Evolutionary conservation across 2,797 vertebrate species (phyloP), one percentile per base, ranked within the genome.

Genomic region (Catamblyrhynchus diadema): DNA sequence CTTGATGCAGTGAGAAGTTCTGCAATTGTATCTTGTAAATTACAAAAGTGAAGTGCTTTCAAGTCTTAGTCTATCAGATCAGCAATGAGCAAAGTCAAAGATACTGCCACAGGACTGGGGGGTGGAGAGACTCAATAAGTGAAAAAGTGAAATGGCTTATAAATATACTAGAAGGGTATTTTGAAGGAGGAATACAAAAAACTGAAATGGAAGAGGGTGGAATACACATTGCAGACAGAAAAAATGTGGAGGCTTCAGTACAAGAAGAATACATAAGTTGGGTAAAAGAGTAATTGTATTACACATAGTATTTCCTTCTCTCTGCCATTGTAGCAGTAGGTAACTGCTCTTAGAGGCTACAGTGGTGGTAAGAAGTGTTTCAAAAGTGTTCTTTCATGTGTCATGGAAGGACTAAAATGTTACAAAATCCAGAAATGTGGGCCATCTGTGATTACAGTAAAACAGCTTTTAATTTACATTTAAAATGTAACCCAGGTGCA

Each of bases 111-210:
- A 42, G 30, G 18, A 74, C 12, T 56, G 61, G 47, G 9, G 12
- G 17, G 2, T 35, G 22, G 14, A 86, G 47, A 41, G 48, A 71
- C 9, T 60, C 1, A 0, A 0, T 45, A 64, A 42, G 13, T n/a
- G n/a, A 50, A 85, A 69, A 77, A 59, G 27, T 35, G 10, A 56
- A 64, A 45, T 35, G 12, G 13, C 2, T 0, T 75, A 18, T 77
- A 82, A 85, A 53, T 74, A 23, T 6, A 23, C 12, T 32, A 5
- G 59, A 73, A 74, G 11, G 20, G 2, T 57, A 33, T 86, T 60
- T 75, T 47, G 51, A 69, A 33, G 27, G 22, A 72, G 22, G 27
- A 86, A 17, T 61, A 27, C 8, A 30, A 28, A 84, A 67, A 39
- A 51, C 44, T 82, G 62, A 80, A 81, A 56, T 53, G 21, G 21